Conservation (phyloP, 1,140 invertebrate genomes). For the Heliconius nattereri region DNA sequence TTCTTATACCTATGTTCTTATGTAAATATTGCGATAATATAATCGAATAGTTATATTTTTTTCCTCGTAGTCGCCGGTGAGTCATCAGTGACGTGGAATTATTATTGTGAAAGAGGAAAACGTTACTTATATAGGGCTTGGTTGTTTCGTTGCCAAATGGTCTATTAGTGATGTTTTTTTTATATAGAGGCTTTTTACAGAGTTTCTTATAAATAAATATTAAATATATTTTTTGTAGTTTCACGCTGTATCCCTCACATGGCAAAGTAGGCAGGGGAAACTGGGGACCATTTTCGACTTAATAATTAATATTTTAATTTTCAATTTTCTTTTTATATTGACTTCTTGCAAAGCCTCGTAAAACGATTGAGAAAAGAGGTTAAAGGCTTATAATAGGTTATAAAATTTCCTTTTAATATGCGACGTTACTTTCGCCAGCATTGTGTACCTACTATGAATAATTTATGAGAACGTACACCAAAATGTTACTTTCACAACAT, state of each 20-base stretch:
- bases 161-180: not conserved
- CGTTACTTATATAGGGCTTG: not conserved
- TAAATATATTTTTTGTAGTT: too few species aligned
- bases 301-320: too few species aligned
- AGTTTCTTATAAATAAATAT: too few species aligned
- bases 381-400: not conserved
- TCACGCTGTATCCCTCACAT: too few species aligned
- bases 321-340: too few species aligned
- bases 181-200: not conserved
- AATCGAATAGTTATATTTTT: not conserved
- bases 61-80: slow-evolving; percentile 17
- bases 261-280: too few species aligned
- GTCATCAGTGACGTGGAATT: slow-evolving; percentile 18
- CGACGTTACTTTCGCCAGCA: not conserved
- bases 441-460: not conserved
- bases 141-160: slow-evolving; percentile 24
- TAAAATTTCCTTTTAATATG: not conserved
- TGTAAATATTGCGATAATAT: not conserved
- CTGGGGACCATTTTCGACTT: too few species aligned
- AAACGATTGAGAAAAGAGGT: not conserved
- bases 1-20: not conserved
- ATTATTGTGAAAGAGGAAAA: slow-evolving; percentile 28
- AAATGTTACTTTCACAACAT: not conserved
- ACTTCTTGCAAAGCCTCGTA: not conserved
- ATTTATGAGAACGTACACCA: not conserved